phyloP scores from a whole-genome alignment of 2,797 vertebrate species.

The Kryptolebias ocellatus region DNA sequence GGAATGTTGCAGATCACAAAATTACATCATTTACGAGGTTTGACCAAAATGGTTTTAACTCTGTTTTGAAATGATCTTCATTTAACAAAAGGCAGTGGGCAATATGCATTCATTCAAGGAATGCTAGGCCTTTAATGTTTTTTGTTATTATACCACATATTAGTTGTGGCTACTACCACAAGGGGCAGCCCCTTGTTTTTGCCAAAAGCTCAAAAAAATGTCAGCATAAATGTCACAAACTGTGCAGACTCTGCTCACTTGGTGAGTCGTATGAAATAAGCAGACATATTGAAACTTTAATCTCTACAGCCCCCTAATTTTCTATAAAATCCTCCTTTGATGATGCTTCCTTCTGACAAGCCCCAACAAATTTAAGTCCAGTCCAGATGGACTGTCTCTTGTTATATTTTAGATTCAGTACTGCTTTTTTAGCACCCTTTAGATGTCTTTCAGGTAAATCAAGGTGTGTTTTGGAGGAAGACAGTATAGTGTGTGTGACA shows the following conservation, averaged over 20 bases:
- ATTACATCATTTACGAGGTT: too few species aligned
- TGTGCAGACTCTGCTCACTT: conserved; percentile 15
- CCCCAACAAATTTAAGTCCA: conserved; percentile 14
- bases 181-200: too few species aligned
- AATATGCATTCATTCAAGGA: too few species aligned
- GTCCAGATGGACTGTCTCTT: conserved; percentile 55
- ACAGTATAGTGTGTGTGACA: conserved; percentile 50
- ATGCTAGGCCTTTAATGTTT: too few species aligned
- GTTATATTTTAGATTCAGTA: conserved; percentile 27
- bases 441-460: conserved; percentile 23
- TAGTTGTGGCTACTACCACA: too few species aligned
- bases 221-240: conserved; percentile 17
- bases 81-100: too few species aligned
- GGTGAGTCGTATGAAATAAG: conserved; percentile 25
- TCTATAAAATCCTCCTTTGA: too few species aligned
- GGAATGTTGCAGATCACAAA: too few species aligned
- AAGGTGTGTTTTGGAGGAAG: conserved; percentile 29
- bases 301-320: background rate
- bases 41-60: too few species aligned
- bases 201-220: conserved; percentile 17
- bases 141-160: too few species aligned
- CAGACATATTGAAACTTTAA: conserved; percentile 11
- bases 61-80: too few species aligned
- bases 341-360: conserved; percentile 26
- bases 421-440: conserved; percentile 33